phyloP scores from a whole-genome alignment of 2,797 vertebrate genomes.

The Vireo griseus region DNA sequence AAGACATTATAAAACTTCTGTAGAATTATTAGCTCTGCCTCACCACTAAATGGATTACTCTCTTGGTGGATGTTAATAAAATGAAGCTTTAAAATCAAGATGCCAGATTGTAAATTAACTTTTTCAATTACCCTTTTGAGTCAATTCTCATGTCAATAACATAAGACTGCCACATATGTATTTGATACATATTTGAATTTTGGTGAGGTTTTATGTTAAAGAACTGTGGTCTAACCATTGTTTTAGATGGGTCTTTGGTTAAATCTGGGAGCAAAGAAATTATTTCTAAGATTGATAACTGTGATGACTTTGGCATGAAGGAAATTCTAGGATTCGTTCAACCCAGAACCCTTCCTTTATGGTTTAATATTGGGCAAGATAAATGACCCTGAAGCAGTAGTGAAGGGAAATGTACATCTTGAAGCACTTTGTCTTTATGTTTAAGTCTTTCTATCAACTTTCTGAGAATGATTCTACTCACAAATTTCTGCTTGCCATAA shows the following conservation, averaged over 20 bases:
- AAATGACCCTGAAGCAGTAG: not conserved
- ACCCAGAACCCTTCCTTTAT: not conserved
- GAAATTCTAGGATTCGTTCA: slow-evolving; percentile 36
- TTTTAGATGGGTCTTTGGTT: slow-evolving; percentile 62
- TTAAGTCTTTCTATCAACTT: not conserved
- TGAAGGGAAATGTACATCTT: not conserved
- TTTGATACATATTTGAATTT: slow-evolving; percentile 53
- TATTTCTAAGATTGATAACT: slow-evolving; percentile 7
- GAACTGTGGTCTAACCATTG: slow-evolving; percentile 54
- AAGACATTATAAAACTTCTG: slow-evolving; percentile 57
- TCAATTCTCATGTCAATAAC: slow-evolving; percentile 71
- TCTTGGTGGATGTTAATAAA: slow-evolving; percentile 70
- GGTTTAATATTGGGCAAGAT: not conserved
- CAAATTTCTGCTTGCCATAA: not conserved
- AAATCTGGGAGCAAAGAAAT: not conserved
- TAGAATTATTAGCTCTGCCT: slow-evolving; percentile 68
- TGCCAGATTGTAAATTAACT: slow-evolving; percentile 72
- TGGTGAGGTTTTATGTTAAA: slow-evolving; percentile 42
- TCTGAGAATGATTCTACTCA: not conserved
- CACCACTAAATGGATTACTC: slow-evolving; percentile 69
- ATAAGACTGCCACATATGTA: slow-evolving; percentile 59
- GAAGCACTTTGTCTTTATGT: not conserved
- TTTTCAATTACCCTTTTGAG: slow-evolving; percentile 64
- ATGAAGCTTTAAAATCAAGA: slow-evolving; percentile 71
- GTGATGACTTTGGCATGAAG: slow-evolving; percentile 47